Evolutionary conservation across 1,140 invertebrate species (phyloP), one percentile per base, ranked within the genome.

Genomic region (Aphelenchoides fujianensis): DNA sequence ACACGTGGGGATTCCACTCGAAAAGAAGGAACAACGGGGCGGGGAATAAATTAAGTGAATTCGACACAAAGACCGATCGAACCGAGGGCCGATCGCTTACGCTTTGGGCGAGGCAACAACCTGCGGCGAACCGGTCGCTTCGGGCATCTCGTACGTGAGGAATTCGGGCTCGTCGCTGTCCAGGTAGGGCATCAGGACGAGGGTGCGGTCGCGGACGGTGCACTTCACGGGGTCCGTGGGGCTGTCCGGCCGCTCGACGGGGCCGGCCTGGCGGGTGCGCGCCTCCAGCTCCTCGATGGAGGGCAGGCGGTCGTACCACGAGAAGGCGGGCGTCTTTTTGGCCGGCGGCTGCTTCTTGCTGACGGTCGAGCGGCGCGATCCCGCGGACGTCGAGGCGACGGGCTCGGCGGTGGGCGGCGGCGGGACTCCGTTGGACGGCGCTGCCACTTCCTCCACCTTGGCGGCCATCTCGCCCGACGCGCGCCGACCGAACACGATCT

Each of bases 281-380:
- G 7, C 7, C 34, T 59, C 55, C 55, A 59, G 23, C 19, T 59
- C 55, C 34, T 59, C 55, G 19, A 59, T 59, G 5, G 55, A 7
- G 12, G 55, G 55, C 5, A 59, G 19, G 5, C 23, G 28, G 55
- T 59, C 55, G 55, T 59, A 59, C 55, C 55, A 59, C 55, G 55
- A 59, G 5, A 19, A 7, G 5, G 55, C 55, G 7, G 55, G 55
- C 23, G 28, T 59, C 41, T 59, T 16, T 19, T 59, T 59, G 27
- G 5, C 34, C 34, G 55, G 55, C 23, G 41, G 12, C 12, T 12
- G 12, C 34, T 5, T 23, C 5, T 59, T 59, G 55, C 34, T 59
- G 5, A 23, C 34, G 23, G 41, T 48, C 23, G 12, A 12, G 23
- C 23, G 12, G 41, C 12, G 23, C 41, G 41, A 48, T 16, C 12